Percentiles rank a stretch among this genome's conserved stretches.
phyloP scores from a whole-genome alignment of 2,888 invertebrate species.

The Aporophyla nigra region DNA sequence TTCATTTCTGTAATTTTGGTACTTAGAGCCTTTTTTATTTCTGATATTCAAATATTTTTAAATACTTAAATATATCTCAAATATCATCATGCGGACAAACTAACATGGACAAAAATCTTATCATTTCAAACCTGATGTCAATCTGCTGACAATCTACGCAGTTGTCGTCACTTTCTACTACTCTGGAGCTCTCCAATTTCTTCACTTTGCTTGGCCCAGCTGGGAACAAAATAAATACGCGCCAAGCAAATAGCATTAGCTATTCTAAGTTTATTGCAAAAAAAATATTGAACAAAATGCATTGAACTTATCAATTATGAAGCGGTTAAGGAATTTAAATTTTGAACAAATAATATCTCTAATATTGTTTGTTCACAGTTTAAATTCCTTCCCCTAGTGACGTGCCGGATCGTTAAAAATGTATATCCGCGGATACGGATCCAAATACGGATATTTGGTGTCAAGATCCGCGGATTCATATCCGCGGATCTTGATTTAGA shows the following conservation, averaged over 20 bases:
- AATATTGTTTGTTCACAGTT: too few species aligned
- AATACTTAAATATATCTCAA: slow-evolving; percentile 62
- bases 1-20: too few species aligned
- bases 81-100: slow-evolving; percentile 75
- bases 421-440: too few species aligned
- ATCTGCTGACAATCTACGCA: slow-evolving; percentile 74
- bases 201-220: slow-evolving; percentile 82
- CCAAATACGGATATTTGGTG: too few species aligned
- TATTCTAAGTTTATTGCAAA: slow-evolving; percentile 52
- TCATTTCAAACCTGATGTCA: slow-evolving; percentile 83
- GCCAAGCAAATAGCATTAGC: slow-evolving; percentile 84
- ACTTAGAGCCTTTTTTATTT: too few species aligned
- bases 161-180: slow-evolving; percentile 73
- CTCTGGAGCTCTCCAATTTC: slow-evolving; percentile 75
- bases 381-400: too few species aligned
- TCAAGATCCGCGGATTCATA: too few species aligned
- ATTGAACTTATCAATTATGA: slow-evolving; percentile 34
- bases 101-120: slow-evolving; percentile 72
- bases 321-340: neutral
- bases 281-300: slow-evolving; percentile 40
- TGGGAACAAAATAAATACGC: slow-evolving; percentile 87
- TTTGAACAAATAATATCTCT: too few species aligned
- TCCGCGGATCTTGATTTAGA: too few species aligned
- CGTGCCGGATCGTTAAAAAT: too few species aligned
- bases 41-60: slow-evolving; percentile 18